Evolutionary conservation across 2,113 vertebrate genomes (phyloP).

Genomic region (Hyaena hyaena): DNA sequence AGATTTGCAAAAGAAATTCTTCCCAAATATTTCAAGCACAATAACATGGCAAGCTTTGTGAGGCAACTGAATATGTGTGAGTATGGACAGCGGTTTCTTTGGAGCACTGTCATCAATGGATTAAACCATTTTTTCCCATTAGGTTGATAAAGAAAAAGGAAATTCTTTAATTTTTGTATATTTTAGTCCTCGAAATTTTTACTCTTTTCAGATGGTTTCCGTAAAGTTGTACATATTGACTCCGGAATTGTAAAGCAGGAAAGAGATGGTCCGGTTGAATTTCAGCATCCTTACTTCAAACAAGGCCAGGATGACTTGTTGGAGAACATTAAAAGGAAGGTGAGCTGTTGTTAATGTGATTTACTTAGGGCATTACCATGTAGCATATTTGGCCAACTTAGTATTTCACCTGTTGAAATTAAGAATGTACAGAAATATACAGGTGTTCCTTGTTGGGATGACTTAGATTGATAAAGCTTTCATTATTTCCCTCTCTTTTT

Average conservation of each 20-base stretch:
- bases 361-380: not conserved
- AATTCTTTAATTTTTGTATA: not conserved
- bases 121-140: not conserved
- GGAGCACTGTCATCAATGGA: not conserved
- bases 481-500: not conserved
- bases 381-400: not conserved
- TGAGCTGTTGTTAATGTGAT: constrained; percentile 68
- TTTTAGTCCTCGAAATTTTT: constrained; percentile 38
- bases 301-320: constrained; percentile 96
- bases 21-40: constrained; percentile 99
- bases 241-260: constrained; percentile 95
- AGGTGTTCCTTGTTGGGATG: not conserved
- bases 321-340: constrained; percentile 98
- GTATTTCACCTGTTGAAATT: not conserved
- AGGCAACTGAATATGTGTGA: constrained; percentile 99
- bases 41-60: constrained; percentile 99
- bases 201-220: constrained; percentile 93
- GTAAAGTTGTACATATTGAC: constrained; percentile 97
- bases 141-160: not conserved
- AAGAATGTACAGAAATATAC: constrained; percentile 6
- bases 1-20: constrained; percentile 98
- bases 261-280: constrained; percentile 95
- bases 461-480: not conserved
- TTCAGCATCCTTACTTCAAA: constrained; percentile 96
- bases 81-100: constrained; percentile 68